These are phyloP conservation scores for Hepsetus odoe DNA, from an alignment of 2,113 vertebrate genomes.

Conservation along the genomic window DNA sequence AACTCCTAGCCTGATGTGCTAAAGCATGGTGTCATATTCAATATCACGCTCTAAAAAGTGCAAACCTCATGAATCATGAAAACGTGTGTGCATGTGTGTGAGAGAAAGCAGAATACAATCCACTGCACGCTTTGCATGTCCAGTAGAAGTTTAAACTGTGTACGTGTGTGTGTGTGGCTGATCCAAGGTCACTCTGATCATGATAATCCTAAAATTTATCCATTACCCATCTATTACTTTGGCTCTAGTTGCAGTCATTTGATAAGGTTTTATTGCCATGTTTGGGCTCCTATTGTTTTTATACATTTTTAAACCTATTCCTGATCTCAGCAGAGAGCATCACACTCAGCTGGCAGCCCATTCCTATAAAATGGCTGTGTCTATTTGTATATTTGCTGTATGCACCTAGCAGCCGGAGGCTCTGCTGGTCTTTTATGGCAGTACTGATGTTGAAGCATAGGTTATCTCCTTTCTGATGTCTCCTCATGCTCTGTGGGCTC, in stretches of 20 bases:
- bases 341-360: slow-evolving; percentile 21
- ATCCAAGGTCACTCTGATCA: slow-evolving; percentile 42
- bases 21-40: slow-evolving; percentile 59
- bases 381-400: neutral
- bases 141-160: slow-evolving; percentile 13
- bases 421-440: neutral
- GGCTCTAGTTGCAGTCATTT: slow-evolving; percentile 29
- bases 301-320: neutral
- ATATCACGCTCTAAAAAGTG: slow-evolving; percentile 67
- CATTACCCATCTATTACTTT: slow-evolving; percentile 36
- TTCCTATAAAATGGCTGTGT: neutral
- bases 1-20: slow-evolving; percentile 59
- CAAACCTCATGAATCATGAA: slow-evolving; percentile 27
- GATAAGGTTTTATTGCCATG: slow-evolving; percentile 26
- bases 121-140: neutral
- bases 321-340: slow-evolving; percentile 44
- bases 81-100: neutral
- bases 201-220: slow-evolving; percentile 39
- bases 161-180: slow-evolving; percentile 15
- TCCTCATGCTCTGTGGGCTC: neutral
- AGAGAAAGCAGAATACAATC: neutral
- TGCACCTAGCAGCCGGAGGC: neutral
- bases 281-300: slow-evolving; percentile 16
- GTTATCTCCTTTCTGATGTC: slow-evolving; percentile 33
- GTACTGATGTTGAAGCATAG: slow-evolving; percentile 31